Evolutionary conservation across 2,797 vertebrate species (phyloP).

Genomic region (Alectoris magna): DNA sequence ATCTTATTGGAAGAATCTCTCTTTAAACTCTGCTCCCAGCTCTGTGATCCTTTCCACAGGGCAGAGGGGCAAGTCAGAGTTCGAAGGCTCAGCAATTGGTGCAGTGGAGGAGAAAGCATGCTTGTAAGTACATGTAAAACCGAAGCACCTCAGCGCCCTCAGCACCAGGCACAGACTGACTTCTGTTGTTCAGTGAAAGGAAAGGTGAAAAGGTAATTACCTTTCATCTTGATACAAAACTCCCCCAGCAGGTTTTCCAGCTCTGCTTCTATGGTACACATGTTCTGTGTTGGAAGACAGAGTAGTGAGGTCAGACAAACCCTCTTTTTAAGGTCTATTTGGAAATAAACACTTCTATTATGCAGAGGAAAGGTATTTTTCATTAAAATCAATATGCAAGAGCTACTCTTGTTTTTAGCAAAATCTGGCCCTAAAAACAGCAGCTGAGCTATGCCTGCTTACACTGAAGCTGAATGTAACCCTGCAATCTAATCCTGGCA

Average conservation of each 20-base stretch:
- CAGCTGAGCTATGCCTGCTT: background rate
- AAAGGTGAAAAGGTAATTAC: slow-evolving; percentile 75
- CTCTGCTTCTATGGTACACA: slow-evolving; percentile 94
- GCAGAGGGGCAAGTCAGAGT: background rate
- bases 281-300: slow-evolving; percentile 84
- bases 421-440: background rate
- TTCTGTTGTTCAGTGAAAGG: background rate
- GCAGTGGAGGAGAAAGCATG: background rate
- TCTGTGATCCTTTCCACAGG: background rate
- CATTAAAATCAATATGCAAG: background rate
- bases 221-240: slow-evolving; percentile 99
- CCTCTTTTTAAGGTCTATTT: background rate
- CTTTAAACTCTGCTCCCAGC: background rate
- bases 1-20: background rate
- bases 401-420: background rate
- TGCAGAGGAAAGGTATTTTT: background rate
- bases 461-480: background rate
- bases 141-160: background rate
- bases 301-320: slow-evolving; percentile 6
- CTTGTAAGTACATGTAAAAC: background rate
- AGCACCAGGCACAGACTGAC: background rate
- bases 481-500: rapidly evolving
- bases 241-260: slow-evolving; percentile 95
- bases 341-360: background rate
- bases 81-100: background rate